Conservation (phyloP, 1,140 invertebrate species). For the Rhopalosiphum maidis region DNA sequence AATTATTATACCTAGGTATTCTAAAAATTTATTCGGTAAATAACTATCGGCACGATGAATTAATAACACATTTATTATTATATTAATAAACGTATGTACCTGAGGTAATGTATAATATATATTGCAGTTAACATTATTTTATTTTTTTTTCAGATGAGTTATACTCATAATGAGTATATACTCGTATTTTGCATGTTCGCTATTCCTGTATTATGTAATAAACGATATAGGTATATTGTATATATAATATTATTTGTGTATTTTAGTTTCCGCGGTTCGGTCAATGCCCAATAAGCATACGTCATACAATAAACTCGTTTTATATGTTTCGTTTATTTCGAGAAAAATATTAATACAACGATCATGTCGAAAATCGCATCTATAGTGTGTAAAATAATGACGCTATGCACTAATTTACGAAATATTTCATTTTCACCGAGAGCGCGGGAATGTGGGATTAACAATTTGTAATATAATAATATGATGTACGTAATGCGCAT, state of each 20-base stretch:
- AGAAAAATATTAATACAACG: not conserved
- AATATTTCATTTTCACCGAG: not conserved
- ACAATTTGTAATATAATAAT: not conserved
- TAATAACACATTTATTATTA: not conserved
- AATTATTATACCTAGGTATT: not conserved
- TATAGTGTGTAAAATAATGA: not conserved
- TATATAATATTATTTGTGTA: not conserved
- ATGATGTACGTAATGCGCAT: not conserved
- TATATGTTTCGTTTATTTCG: not conserved
- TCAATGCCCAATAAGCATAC: not conserved
- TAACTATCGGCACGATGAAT: not conserved
- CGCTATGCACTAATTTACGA: not conserved
- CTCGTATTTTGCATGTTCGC: not conserved
- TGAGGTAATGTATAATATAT: not conserved
- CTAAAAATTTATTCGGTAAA: not conserved
- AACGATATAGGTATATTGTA: not conserved
- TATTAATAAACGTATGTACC: not conserved
- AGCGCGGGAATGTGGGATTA: not conserved
- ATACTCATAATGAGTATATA: no score
- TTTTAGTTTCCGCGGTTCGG: not conserved
- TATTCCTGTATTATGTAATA: not conserved
- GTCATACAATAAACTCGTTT: not conserved
- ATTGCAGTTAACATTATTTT: not conserved
- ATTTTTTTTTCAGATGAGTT: not conserved
- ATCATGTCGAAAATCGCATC: not conserved